A percentile compares a stretch with the other conserved stretches of the same genome.
phyloP scores from a whole-genome alignment of 2,888 invertebrate genomes.

The Volucella inanis region DNA sequence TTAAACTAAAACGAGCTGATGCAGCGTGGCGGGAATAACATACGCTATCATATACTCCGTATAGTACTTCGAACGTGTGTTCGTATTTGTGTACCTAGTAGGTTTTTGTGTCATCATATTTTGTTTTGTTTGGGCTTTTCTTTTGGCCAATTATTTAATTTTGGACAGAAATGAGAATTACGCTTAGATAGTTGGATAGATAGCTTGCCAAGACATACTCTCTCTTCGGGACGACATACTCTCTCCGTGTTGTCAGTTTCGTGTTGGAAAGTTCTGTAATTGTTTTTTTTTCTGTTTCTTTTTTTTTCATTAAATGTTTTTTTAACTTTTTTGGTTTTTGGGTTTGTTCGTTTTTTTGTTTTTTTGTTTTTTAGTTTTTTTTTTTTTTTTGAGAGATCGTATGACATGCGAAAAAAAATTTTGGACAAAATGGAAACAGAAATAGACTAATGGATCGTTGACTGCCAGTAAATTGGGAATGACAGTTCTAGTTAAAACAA shows the following conservation, averaged over 20 bases:
- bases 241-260: slow-evolving; percentile 17
- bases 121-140: slow-evolving; percentile 57
- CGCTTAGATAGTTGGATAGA: slow-evolving; percentile 1
- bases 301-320: slow-evolving; percentile 6
- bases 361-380: background rate
- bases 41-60: background rate
- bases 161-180: slow-evolving; percentile 31
- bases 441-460: slow-evolving; percentile 46
- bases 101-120: slow-evolving; percentile 73
- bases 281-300: slow-evolving; percentile 24
- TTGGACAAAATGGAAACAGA: slow-evolving; percentile 32
- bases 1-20: slow-evolving; percentile 50
- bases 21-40: background rate
- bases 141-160: slow-evolving; percentile 64
- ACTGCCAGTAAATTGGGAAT: slow-evolving; percentile 32
- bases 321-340: background rate
- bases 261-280: slow-evolving; percentile 59
- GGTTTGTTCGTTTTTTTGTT: background rate
- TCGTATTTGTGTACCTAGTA: slow-evolving; percentile 62
- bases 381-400: slow-evolving; percentile 16
- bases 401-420: slow-evolving; percentile 47
- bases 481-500: background rate
- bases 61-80: slow-evolving; percentile 15
- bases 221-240: slow-evolving; percentile 5
- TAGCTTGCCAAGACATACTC: slow-evolving; percentile 7